A percentile compares a stretch with the other conserved stretches of the same genome.
Conservation (phyloP, 2,797 vertebrate species). For the Notoglanidium macrostoma region DNA sequence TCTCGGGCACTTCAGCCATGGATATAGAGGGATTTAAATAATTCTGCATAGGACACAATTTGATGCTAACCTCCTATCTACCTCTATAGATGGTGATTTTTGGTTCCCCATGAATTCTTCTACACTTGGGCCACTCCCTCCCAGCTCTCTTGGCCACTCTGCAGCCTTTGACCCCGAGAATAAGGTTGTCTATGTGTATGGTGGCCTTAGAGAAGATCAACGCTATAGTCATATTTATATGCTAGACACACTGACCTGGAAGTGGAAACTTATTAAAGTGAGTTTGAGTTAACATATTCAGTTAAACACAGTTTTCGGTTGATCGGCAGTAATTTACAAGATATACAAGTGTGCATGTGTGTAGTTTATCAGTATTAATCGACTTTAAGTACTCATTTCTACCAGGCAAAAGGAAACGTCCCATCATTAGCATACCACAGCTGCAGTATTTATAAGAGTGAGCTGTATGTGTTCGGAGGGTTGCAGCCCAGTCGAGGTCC, state of each 20-base stretch:
- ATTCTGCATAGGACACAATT: no score
- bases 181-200: conserved; percentile 82
- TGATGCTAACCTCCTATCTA: conserved; percentile 3
- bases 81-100: conserved; percentile 79
- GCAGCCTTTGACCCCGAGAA: conserved; percentile 85
- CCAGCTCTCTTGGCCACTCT: conserved; percentile 77
- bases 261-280: conserved; percentile 83
- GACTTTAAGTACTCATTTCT: conserved; percentile 19
- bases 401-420: conserved; percentile 82
- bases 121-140: conserved; percentile 66
- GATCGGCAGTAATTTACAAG: background rate
- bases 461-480: conserved; percentile 90
- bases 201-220: conserved; percentile 80
- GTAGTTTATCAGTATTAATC: background rate
- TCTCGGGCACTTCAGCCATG: no score
- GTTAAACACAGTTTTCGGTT: background rate
- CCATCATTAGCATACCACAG: conserved; percentile 83
- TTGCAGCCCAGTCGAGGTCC: conserved; percentile 68
- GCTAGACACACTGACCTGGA: conserved; percentile 86
- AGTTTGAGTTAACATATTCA: conserved; percentile 60
- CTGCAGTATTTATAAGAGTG: conserved; percentile 82
- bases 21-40: no score
- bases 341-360: background rate
- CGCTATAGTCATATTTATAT: conserved; percentile 77
- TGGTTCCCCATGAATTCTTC: conserved; percentile 83